phyloP scores from a whole-genome alignment of 2,113 vertebrate species.

The Boleophthalmus pectinirostris region DNA sequence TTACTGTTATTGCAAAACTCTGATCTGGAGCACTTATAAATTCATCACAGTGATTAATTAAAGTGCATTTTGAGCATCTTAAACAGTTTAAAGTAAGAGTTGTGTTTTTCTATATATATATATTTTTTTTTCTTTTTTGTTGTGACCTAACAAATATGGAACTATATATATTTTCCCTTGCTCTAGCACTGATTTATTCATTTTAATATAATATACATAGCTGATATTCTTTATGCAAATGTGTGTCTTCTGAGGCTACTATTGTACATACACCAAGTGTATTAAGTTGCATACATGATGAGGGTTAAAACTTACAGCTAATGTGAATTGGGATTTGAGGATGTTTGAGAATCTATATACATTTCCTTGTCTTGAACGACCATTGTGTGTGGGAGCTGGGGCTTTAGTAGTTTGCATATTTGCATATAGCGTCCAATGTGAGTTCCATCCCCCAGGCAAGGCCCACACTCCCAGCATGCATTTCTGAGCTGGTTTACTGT shows the following conservation, averaged over 20 bases:
- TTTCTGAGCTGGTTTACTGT: neutral
- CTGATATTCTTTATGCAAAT: slow-evolving; percentile 3
- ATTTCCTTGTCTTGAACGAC: neutral
- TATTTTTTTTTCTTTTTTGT: too few relatives aligned
- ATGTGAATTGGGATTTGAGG: neutral
- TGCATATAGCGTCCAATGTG: neutral
- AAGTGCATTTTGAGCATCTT: too few relatives aligned
- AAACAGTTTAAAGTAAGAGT: too few relatives aligned
- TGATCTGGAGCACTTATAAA: too few relatives aligned
- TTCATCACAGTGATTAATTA: too few relatives aligned
- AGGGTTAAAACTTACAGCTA: neutral
- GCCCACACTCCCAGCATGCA: slow-evolving; percentile 11
- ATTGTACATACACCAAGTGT: neutral
- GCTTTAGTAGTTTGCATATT: neutral
- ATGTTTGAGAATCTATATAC: neutral
- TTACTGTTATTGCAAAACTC: too few relatives aligned
- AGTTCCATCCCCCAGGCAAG: neutral
- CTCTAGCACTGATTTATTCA: neutral
- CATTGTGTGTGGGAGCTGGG: neutral
- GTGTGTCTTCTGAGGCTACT: neutral
- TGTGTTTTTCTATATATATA: too few relatives aligned
- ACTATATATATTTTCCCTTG: neutral
- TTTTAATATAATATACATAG: neutral
- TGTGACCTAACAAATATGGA: neutral
- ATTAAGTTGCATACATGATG: neutral